These are phyloP conservation scores for Oriolus oriolus DNA, from an alignment of 2,113 vertebrate species.

Conservation along the genomic window DNA sequence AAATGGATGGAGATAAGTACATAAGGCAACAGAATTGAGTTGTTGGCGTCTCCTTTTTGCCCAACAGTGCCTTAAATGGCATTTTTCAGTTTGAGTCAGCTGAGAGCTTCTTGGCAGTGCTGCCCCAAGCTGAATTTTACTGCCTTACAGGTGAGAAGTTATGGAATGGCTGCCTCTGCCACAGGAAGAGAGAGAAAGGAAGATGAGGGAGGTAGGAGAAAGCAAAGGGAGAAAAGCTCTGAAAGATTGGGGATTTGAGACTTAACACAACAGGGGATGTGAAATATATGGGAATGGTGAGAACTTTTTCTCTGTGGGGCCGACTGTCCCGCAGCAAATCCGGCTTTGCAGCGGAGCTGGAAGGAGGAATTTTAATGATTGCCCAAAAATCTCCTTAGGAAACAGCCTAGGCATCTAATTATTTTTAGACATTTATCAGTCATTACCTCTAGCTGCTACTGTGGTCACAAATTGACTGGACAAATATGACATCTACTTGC, in stretches of 20 bases:
- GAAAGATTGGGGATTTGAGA: neutral
- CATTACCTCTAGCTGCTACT: neutral
- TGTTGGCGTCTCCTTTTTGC: neutral
- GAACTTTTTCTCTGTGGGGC: neutral
- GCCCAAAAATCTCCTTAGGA: neutral
- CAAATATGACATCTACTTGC: neutral
- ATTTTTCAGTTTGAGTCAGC: neutral
- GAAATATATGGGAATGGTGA: neutral
- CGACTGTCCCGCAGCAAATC: neutral
- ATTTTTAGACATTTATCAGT: neutral
- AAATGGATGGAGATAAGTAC: neutral
- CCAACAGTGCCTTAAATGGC: neutral
- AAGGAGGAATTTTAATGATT: neutral
- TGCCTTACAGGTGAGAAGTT: neutral
- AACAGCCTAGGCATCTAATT: neutral
- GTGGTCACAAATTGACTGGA: neutral
- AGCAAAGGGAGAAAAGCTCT: neutral
- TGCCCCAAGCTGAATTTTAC: neutral
- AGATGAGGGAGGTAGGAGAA: neutral
- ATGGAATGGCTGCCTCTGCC: neutral
- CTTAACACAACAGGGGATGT: neutral
- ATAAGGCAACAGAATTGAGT: neutral
- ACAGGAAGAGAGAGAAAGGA: neutral
- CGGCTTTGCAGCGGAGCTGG: accelerated
- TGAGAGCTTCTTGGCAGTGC: neutral